phyloP scores from a whole-genome alignment of 2,888 invertebrate genomes.

The Drosophila ustulata region DNA sequence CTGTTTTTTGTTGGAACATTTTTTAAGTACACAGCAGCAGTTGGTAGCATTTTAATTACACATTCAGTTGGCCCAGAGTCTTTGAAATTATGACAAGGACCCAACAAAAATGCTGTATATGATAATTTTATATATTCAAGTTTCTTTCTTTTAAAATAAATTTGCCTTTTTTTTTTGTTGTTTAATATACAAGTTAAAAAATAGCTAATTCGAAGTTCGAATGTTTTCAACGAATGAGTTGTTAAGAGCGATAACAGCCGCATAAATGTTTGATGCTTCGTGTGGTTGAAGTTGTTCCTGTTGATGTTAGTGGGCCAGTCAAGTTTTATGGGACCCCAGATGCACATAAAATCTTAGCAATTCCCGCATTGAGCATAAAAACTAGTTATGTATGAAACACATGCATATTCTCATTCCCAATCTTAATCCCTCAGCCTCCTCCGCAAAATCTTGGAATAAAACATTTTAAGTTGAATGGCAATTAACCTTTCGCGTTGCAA shows the following conservation, averaged over 20 bases:
- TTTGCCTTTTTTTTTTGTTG: slow-evolving; percentile 40
- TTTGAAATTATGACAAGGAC: slow-evolving; percentile 41
- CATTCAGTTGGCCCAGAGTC: slow-evolving; percentile 52
- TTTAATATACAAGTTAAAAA: slow-evolving; percentile 24
- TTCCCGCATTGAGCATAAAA: slow-evolving; percentile 64
- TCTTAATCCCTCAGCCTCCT: not conserved
- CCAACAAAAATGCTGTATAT: not conserved
- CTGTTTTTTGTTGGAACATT: slow-evolving; percentile 5
- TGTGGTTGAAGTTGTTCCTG: slow-evolving; percentile 21
- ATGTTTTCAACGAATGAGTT: slow-evolving; percentile 8
- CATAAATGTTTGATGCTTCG: slow-evolving; percentile 57
- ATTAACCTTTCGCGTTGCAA: slow-evolving; percentile 68
- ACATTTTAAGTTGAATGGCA: slow-evolving; percentile 74
- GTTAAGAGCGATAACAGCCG: slow-evolving; percentile 32
- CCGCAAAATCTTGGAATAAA: slow-evolving; percentile 32
- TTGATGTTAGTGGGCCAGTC: slow-evolving; percentile 34
- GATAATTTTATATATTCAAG: not conserved
- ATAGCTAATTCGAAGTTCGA: slow-evolving; percentile 9
- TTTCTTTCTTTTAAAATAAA: slow-evolving; percentile 30
- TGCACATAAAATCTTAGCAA: slow-evolving; percentile 69
- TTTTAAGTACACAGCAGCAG: slow-evolving; percentile 23
- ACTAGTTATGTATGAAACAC: slow-evolving; percentile 54
- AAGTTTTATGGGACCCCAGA: slow-evolving; percentile 68
- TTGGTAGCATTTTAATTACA: slow-evolving; percentile 61
- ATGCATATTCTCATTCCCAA: slow-evolving; percentile 5